Evolutionary conservation across 2,113 vertebrate genomes (phyloP).

Genomic region (Pseudopipra pipra): DNA sequence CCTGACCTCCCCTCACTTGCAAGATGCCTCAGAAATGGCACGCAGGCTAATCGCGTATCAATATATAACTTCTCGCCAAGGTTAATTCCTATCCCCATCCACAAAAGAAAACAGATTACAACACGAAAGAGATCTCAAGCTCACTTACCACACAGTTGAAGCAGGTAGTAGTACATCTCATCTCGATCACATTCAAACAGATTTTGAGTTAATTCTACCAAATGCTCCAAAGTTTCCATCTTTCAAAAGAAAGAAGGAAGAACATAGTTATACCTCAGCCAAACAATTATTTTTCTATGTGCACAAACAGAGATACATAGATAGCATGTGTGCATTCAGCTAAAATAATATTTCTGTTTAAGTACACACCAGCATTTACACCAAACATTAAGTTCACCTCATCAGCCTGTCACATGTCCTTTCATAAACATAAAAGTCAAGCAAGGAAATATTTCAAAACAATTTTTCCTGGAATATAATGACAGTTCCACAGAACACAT

Average conservation of each 20-base stretch:
- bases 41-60: not conserved
- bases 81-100: not conserved
- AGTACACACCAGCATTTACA: not conserved
- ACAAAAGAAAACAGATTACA: not conserved
- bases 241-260: constrained; percentile 56
- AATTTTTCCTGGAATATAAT: not conserved
- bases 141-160: constrained; percentile 86
- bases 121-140: not conserved
- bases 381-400: constrained; percentile 10
- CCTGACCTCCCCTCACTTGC: not conserved
- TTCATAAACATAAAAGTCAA: constrained; percentile 16
- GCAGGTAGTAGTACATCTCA: constrained; percentile 86
- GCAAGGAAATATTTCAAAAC: not conserved
- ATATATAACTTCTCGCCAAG: not conserved
- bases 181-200: constrained; percentile 95
- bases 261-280: not conserved
- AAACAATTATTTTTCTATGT: not conserved
- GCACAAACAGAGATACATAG: not conserved
- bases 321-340: not conserved
- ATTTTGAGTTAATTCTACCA: constrained; percentile 87
- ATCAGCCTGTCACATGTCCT: not conserved
- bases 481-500: not conserved
- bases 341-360: constrained; percentile 8
- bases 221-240: constrained; percentile 85
- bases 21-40: not conserved